Percentiles rank a stretch among this genome's conserved stretches.
These are phyloP conservation scores for Macrosiphum euphorbiae DNA, from an alignment of 2,888 invertebrate species.

Conservation along the genomic window DNA sequence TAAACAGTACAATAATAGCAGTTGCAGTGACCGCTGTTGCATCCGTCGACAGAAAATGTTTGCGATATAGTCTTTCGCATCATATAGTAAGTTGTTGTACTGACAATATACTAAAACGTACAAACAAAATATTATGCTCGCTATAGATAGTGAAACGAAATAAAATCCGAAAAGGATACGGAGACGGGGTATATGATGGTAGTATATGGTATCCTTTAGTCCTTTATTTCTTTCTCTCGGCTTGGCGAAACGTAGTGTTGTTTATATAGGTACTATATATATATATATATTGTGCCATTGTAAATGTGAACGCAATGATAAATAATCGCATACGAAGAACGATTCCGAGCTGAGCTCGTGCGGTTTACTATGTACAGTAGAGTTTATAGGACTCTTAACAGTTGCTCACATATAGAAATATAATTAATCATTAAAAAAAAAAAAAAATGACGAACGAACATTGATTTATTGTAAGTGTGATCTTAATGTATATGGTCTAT, in stretches of 20 bases:
- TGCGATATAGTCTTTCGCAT: not conserved
- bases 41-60: not conserved
- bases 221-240: not conserved
- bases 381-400: not conserved
- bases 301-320: not conserved
- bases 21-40: not conserved
- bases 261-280: too few species aligned
- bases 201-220: not conserved
- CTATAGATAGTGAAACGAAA: not conserved
- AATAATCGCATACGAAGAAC: not conserved
- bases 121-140: not conserved
- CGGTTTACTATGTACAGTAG: not conserved
- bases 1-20: not conserved
- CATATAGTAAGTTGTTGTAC: too few species aligned
- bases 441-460: not conserved
- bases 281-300: not conserved
- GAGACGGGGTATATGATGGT: too few species aligned
- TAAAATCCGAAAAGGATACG: not conserved
- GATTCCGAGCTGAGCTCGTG: not conserved
- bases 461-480: not conserved
- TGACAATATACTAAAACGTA: not conserved
- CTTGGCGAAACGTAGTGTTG: not conserved
- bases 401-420: not conserved
- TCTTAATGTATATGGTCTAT: not conserved
- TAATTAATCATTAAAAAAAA: not conserved